Base-by-base conservation (phyloP, 2,797 vertebrate genomes). In the Podarcis lilfordi region DNA sequence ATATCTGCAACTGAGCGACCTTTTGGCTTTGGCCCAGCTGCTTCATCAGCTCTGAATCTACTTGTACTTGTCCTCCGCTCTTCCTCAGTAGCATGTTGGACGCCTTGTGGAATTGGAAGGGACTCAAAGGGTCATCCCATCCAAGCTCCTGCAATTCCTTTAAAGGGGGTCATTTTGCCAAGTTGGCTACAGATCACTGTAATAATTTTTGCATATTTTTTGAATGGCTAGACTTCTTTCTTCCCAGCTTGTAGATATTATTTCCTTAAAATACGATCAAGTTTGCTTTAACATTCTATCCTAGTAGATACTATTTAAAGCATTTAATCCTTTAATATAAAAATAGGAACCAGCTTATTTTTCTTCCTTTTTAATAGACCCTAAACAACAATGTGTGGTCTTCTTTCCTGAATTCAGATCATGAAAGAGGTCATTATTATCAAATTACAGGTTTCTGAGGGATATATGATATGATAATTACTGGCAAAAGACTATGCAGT, bases 341-440 rank as follows among this genome's bases (percentile, higher is more conserved):
- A 92, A 82, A 84, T 86, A 92, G 75, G 50, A 32, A 27, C 29
- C 27, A 69, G 79, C 78, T 93, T 85, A 82, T 92, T 66, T 90
- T 88, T 25, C 80, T 88, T 84, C 61, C 66, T 9, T 76, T 91
- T 84, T 88, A 88, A 91, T 37, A 35, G 76, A 29, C 84, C 25
- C 66, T 10, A 87, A 91, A 93, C 82, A 78, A 91, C 89, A 87
- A 84, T 74, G 74, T 85, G 43, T 88, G 89, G 71, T 91, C 95
- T 88, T 72, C 82, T 90, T 82, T 91, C 89, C 77, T 91, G 80
- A 90, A 64, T 43, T 74, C 77, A 91, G 88, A 89, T 50, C 76
- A 19, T 88, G 90, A 94, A 88, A 89, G 76, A 29, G 87, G 40
- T 32, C 66, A 43, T 3, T 10, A 0, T 89, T 91, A 92, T 88